Percentiles rank a stretch among this genome's conserved stretches.
Evolutionary conservation across 2,888 invertebrate genomes (phyloP).

Genomic region (Noctua janthe): DNA sequence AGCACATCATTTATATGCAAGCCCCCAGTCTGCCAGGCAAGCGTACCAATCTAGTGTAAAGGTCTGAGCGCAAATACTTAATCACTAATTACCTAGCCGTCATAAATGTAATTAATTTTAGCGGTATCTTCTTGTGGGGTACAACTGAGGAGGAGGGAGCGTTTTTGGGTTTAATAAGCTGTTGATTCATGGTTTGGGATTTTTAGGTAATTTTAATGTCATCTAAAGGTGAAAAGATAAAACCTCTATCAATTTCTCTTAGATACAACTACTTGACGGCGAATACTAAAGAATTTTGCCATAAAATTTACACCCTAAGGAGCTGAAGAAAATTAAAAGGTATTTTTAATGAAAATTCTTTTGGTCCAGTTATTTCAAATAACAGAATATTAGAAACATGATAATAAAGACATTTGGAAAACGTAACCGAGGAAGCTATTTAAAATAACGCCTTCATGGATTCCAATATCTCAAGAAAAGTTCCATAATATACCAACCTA

Average conservation of each 20-base stretch:
- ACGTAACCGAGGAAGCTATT: not conserved
- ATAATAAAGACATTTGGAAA: not conserved
- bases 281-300: not conserved
- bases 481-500: not conserved
- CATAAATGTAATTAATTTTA: slow-evolving; percentile 73
- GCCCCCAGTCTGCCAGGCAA: slow-evolving; percentile 27
- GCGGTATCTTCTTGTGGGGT: slow-evolving; percentile 46
- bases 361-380: not conserved
- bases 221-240: no score
- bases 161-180: not conserved
- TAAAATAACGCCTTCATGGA: not conserved
- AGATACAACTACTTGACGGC: not conserved
- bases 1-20: slow-evolving; percentile 52
- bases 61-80: slow-evolving; percentile 67
- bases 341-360: not conserved
- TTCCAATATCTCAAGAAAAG: not conserved
- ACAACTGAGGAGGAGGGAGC: slow-evolving; percentile 25
- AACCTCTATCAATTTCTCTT: not conserved
- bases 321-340: not conserved
- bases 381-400: not conserved
- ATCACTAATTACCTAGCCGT: slow-evolving; percentile 71
- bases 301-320: not conserved
- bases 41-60: slow-evolving; percentile 51
- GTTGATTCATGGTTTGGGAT: not conserved
- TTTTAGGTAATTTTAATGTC: not conserved